Evolutionary conservation across 2,113 vertebrate genomes (phyloP).

Genomic region (Eubucco bourcierii): DNA sequence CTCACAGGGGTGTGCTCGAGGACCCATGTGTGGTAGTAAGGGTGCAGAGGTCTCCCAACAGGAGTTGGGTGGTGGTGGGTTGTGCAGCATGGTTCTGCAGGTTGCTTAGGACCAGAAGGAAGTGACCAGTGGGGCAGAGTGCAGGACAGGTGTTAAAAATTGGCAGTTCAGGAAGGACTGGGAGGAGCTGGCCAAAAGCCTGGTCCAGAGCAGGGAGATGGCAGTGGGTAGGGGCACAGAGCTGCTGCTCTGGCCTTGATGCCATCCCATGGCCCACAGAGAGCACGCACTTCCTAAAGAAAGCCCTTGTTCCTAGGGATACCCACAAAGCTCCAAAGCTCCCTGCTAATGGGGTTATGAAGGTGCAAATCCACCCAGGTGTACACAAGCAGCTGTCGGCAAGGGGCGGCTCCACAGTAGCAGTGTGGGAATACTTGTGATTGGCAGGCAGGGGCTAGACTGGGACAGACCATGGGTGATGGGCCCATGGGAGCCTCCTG

Average conservation of each 20-base stretch:
- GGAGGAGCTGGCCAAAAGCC: background rate
- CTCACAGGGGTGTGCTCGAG: background rate
- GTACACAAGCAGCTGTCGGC: background rate
- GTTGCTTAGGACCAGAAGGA: background rate
- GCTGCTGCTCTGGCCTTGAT: background rate
- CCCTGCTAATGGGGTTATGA: rapidly evolving
- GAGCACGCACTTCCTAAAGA: background rate
- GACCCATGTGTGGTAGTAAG: background rate
- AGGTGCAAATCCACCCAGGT: rapidly evolving
- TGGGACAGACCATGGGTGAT: background rate
- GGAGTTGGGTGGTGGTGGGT: background rate
- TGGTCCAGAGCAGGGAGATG: background rate
- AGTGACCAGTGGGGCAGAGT: background rate
- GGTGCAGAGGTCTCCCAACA: background rate
- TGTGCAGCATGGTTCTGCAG: background rate
- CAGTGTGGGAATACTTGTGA: background rate
- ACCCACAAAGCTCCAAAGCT: background rate
- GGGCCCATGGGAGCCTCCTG: background rate
- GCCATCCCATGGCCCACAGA: background rate
- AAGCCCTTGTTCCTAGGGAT: background rate
- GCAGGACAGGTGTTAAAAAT: background rate
- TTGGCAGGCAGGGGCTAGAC: background rate
- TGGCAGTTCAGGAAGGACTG: background rate
- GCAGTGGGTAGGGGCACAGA: background rate
- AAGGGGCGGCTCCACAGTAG: background rate